phyloP scores from a whole-genome alignment of 2,113 vertebrate species.

The Lanius ludovicianus region DNA sequence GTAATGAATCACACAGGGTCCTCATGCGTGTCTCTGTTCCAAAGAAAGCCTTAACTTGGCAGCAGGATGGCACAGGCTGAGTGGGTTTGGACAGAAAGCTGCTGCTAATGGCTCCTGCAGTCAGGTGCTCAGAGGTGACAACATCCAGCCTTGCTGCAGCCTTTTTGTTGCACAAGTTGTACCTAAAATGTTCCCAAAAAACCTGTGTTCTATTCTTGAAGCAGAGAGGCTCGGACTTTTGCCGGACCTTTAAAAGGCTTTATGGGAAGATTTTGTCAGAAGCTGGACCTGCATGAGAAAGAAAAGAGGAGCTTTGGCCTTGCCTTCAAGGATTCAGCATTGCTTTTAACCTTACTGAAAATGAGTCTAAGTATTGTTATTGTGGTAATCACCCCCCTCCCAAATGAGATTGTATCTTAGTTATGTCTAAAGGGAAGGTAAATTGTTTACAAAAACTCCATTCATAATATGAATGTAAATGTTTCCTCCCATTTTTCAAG shows the following conservation, averaged over 20 bases:
- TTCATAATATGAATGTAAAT: not conserved
- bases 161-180: not conserved
- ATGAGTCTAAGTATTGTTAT: not conserved
- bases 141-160: not conserved
- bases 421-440: not conserved
- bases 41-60: not conserved
- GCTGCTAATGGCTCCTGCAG: not conserved
- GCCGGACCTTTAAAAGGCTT: not conserved
- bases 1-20: not conserved
- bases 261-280: not conserved
- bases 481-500: conserved; percentile 25
- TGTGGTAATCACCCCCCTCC: not conserved
- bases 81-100: not conserved
- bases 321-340: not conserved
- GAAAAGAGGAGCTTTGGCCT: not conserved
- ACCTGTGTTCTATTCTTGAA: not conserved
- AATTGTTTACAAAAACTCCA: not conserved
- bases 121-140: not conserved
- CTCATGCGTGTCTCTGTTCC: not conserved
- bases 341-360: not conserved
- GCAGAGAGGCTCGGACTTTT: not conserved
- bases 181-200: not conserved
- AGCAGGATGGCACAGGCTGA: not conserved
- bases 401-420: not conserved
- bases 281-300: not conserved